Conservation (phyloP, 2,888 invertebrate genomes). For the Philereme vetulata region DNA sequence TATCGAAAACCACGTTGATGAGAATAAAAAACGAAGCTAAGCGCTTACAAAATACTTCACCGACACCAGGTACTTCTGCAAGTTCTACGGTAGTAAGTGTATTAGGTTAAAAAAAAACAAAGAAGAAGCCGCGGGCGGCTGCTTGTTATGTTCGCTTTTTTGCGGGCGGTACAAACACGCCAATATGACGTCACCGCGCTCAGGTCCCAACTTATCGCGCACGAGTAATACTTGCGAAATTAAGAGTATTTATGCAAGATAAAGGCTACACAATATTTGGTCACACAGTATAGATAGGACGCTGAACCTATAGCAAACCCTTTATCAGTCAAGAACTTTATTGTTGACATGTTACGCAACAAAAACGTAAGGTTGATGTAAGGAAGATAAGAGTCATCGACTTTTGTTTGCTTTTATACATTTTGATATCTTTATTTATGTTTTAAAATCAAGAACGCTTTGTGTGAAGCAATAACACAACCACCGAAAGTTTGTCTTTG, state of each 20-base stretch:
- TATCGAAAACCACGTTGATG: too few relatives aligned
- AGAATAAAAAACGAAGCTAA: too few relatives aligned
- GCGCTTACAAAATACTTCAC: too few relatives aligned
- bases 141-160: too few relatives aligned
- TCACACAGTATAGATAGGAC: slow-evolving; percentile 8
- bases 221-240: slow-evolving; percentile 15
- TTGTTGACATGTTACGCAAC: slow-evolving; percentile 24
- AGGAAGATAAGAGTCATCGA: slow-evolving; percentile 14
- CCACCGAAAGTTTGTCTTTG: too few relatives aligned
- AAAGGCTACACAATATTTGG: slow-evolving; percentile 14
- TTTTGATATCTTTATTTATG: not conserved
- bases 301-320: slow-evolving; percentile 13
- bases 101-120: too few relatives aligned
- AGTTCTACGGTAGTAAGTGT: too few relatives aligned
- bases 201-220: too few relatives aligned
- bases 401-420: slow-evolving; percentile 5
- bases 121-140: too few relatives aligned
- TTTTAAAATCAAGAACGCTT: not conserved
- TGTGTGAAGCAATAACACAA: not conserved
- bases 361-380: slow-evolving; percentile 8
- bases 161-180: too few relatives aligned
- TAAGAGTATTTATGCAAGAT: not conserved
- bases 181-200: too few relatives aligned
- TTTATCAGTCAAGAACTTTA: slow-evolving; percentile 29
- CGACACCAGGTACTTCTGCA: too few relatives aligned